phyloP scores from a whole-genome alignment of 2,113 vertebrate species.

The human (Homo sapiens) region DNA sequence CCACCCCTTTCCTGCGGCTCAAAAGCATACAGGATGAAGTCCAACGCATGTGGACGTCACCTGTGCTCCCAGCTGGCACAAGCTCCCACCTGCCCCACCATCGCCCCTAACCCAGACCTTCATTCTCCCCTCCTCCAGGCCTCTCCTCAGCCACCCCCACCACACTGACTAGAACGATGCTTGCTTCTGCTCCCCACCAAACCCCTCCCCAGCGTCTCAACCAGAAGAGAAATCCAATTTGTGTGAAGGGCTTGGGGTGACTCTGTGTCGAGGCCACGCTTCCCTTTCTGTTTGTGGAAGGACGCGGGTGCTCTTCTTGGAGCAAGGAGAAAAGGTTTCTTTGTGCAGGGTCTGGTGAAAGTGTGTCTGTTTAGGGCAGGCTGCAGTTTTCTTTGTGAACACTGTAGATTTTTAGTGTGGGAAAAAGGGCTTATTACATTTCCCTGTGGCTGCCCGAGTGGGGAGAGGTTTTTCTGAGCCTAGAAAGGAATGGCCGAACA shows the following conservation, averaged over 20 bases:
- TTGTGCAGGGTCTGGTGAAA: conserved; percentile 47
- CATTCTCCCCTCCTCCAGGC: background rate
- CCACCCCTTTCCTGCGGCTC: background rate
- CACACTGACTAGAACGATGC: accelerated
- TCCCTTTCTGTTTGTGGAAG: background rate
- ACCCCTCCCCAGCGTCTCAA: background rate
- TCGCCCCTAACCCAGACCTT: background rate
- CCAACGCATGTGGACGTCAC: background rate
- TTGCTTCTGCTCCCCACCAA: background rate
- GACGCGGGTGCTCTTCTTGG: background rate
- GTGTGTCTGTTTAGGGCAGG: conserved; percentile 32
- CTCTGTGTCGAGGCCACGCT: background rate
- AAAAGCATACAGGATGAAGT: background rate
- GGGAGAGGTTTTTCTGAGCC: background rate
- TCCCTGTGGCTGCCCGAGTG: background rate
- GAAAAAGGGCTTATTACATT: background rate
- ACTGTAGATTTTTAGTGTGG: background rate
- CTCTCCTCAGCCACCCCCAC: too few relatives aligned
- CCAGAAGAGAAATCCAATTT: background rate
- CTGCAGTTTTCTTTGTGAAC: conserved; percentile 16
- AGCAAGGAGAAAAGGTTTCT: conserved; percentile 56
- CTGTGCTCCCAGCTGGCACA: background rate
- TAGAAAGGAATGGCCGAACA: background rate
- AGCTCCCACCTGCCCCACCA: accelerated
- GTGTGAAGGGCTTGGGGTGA: background rate